Evolutionary conservation across 2,888 invertebrate genomes (phyloP).

Genomic region (Anorthoa munda): DNA sequence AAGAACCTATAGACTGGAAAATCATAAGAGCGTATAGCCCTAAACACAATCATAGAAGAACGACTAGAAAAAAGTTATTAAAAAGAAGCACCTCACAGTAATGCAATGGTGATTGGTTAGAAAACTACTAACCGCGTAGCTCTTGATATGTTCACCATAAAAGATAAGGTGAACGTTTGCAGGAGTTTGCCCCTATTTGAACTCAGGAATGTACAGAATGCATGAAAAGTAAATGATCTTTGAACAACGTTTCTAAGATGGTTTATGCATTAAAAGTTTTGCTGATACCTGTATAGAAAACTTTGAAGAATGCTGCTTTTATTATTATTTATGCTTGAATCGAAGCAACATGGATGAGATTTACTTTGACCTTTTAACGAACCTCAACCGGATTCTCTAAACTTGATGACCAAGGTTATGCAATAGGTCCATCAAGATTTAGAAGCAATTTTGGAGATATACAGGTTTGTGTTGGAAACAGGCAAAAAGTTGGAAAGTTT

Average conservation of each 20-base stretch:
- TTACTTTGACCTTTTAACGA: neutral
- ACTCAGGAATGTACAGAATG: constrained; percentile 25
- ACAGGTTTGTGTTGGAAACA: neutral
- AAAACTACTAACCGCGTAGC: constrained; percentile 17
- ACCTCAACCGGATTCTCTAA: constrained; percentile 1
- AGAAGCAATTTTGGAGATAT: neutral
- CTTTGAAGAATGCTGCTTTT: neutral
- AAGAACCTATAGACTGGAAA: neutral
- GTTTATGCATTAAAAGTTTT: constrained; percentile 19
- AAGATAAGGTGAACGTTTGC: constrained; percentile 44
- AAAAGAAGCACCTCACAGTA: constrained; percentile 12
- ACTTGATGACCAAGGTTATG: constrained; percentile 1
- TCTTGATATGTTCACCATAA: constrained; percentile 32
- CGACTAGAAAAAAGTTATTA: constrained; percentile 5
- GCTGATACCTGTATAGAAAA: neutral
- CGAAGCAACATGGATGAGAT: neutral
- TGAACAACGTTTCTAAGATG: neutral
- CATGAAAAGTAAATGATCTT: constrained; percentile 30
- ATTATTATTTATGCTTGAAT: neutral
- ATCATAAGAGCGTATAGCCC: neutral
- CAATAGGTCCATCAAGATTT: neutral
- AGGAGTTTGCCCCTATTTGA: constrained; percentile 30
- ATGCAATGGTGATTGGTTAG: constrained; percentile 44
- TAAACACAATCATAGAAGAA: neutral
- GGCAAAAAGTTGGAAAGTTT: neutral